phyloP scores from a whole-genome alignment of 2,113 vertebrate genomes.

The Stegastes partitus region DNA sequence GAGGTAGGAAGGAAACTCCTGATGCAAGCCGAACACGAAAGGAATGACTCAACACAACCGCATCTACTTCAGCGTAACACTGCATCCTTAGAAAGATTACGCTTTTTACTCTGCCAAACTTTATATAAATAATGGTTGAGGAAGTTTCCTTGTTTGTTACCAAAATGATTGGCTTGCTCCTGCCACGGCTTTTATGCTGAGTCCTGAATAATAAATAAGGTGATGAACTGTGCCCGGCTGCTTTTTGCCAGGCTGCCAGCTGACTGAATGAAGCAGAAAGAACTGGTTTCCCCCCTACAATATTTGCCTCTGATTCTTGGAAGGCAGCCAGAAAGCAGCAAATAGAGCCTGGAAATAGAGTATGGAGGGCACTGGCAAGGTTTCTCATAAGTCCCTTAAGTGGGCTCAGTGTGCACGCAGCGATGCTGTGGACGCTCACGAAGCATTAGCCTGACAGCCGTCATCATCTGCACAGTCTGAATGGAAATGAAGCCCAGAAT shows the following conservation, averaged over 20 bases:
- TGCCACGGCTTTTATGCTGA: constrained; percentile 62
- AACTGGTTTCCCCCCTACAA: constrained; percentile 52
- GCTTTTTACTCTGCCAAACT: constrained; percentile 50
- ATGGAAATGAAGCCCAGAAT: constrained; percentile 53
- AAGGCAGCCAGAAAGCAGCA: constrained; percentile 58
- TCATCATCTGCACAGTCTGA: constrained; percentile 48
- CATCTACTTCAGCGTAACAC: constrained; percentile 26
- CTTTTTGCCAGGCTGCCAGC: constrained; percentile 62
- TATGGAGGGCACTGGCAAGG: constrained; percentile 65
- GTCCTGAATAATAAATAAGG: constrained; percentile 73
- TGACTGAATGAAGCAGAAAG: constrained; percentile 62
- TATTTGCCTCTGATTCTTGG: constrained; percentile 66
- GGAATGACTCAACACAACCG: constrained; percentile 57
- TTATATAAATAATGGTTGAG: constrained; percentile 51
- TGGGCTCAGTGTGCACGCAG: constrained; percentile 57
- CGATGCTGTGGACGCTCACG: constrained; percentile 46
- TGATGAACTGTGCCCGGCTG: constrained; percentile 60
- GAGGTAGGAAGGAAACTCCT: constrained; percentile 40
- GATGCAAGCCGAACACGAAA: constrained; percentile 46
- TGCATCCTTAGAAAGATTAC: constrained; percentile 24
- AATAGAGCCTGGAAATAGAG: constrained; percentile 76
- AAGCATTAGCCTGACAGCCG: constrained; percentile 56
- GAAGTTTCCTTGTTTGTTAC: constrained; percentile 57
- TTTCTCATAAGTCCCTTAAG: constrained; percentile 71
- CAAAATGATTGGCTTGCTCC: constrained; percentile 42